Evolutionary conservation across 2,888 invertebrate genomes (phyloP).

Genomic region (Aplocera efformata): DNA sequence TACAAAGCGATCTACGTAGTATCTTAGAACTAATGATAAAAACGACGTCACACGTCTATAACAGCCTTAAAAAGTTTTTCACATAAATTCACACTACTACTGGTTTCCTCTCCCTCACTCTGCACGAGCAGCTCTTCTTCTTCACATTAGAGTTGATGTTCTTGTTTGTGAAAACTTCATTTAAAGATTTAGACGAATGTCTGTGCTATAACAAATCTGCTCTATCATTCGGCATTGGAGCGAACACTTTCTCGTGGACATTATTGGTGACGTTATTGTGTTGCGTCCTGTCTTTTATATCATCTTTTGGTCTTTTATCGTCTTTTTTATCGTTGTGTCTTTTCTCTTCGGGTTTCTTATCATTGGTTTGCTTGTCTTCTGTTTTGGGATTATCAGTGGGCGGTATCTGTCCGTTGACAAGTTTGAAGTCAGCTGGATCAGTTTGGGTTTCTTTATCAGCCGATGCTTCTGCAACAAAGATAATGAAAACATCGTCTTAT

Average conservation of each 20-base stretch:
- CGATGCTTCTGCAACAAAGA: conserved; percentile 46
- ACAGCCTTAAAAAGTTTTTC: conserved; percentile 26
- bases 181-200: conserved; percentile 60
- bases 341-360: conserved; percentile 20
- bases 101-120: conserved; percentile 61
- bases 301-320: conserved; percentile 32
- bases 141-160: conserved; percentile 50
- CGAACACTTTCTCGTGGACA: conserved; percentile 8
- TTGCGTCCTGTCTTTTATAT: conserved; percentile 30
- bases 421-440: conserved; percentile 55
- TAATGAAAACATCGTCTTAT: too few relatives aligned
- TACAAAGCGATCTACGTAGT: conserved; percentile 19
- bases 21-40: conserved; percentile 22
- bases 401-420: conserved; percentile 55
- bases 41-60: conserved; percentile 25
- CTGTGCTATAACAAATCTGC: conserved; percentile 68
- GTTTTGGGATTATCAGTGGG: conserved; percentile 10
- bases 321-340: conserved; percentile 30
- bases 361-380: conserved; percentile 14
- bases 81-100: conserved; percentile 45
- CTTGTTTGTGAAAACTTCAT: conserved; percentile 45
- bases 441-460: conserved; percentile 68
- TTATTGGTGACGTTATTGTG: conserved; percentile 34
- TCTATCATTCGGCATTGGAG: conserved; percentile 42
- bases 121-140: conserved; percentile 71